These are phyloP conservation scores for Heterodera carotae DNA, from an alignment of 1,140 invertebrate genomes.

Conservation along the genomic window DNA sequence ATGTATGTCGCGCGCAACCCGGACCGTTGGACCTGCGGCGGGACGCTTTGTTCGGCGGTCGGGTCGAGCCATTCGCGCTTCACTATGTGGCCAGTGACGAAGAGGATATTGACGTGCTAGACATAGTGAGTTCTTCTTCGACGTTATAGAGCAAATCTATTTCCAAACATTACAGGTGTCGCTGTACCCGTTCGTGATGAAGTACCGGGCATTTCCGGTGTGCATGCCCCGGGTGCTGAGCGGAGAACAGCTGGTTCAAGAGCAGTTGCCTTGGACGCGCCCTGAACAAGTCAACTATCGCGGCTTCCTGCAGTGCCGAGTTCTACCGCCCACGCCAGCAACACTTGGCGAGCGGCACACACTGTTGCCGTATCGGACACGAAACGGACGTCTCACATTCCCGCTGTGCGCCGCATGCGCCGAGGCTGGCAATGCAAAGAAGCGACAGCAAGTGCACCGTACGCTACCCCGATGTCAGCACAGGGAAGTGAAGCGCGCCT, in stretches of 20 bases:
- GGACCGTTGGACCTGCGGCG: neutral
- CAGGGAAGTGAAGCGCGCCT: conserved; percentile 8
- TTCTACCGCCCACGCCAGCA: neutral
- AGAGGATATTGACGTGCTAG: neutral
- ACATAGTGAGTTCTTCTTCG: neutral
- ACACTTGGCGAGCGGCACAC: neutral
- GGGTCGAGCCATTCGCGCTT: neutral
- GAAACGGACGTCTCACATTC: conserved; percentile 15
- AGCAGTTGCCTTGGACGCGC: neutral
- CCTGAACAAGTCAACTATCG: neutral
- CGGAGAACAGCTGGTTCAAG: neutral
- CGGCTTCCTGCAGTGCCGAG: conserved; percentile 3
- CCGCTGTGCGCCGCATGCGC: conserved; percentile 32
- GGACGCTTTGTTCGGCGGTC: neutral
- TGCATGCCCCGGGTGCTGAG: neutral
- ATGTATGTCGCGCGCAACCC: conserved; percentile 33
- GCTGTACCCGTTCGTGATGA: conserved; percentile 28
- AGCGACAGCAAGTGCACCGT: neutral
- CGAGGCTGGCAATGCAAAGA: neutral
- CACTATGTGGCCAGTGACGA: neutral
- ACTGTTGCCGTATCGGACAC: neutral
- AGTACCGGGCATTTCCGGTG: conserved; percentile 1
- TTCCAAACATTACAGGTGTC: neutral
- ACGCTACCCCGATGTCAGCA: neutral
- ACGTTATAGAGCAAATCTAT: no score